phyloP scores from a whole-genome alignment of 2,797 vertebrate genomes.

The Lepus oiostolus region DNA sequence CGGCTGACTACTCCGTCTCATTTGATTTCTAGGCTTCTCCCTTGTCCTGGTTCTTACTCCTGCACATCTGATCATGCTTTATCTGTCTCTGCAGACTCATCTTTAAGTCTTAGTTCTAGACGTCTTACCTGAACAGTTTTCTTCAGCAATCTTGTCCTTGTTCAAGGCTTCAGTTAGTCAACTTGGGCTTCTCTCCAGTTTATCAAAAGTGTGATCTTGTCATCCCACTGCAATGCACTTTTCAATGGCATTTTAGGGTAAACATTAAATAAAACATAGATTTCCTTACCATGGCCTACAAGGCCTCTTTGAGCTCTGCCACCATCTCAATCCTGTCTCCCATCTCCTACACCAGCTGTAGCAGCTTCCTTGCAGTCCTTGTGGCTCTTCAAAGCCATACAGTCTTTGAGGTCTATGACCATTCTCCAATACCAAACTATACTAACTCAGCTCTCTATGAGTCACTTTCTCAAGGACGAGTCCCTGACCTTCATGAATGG shows the following conservation, averaged over 20 bases:
- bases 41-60: not conserved
- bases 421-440: not conserved
- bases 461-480: not conserved
- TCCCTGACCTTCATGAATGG: not conserved
- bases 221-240: conserved; percentile 19
- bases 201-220: conserved; percentile 32
- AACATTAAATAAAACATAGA: not conserved
- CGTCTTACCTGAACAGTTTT: conserved; percentile 4
- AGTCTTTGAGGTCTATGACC: not conserved
- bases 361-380: not conserved
- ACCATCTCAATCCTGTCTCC: not conserved
- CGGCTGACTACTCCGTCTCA: not conserved
- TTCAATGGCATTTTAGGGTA: conserved; percentile 19
- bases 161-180: not conserved
- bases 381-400: not conserved
- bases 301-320: not conserved
- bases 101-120: not conserved
- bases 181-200: not conserved
- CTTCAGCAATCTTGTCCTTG: not conserved
- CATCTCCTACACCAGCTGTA: not conserved
- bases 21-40: not conserved
- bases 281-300: not conserved
- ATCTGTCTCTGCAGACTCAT: not conserved
- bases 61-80: not conserved
- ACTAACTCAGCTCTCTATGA: too few relatives aligned